phyloP scores from a whole-genome alignment of 1,140 invertebrate species.

The Lucilia sericata region DNA sequence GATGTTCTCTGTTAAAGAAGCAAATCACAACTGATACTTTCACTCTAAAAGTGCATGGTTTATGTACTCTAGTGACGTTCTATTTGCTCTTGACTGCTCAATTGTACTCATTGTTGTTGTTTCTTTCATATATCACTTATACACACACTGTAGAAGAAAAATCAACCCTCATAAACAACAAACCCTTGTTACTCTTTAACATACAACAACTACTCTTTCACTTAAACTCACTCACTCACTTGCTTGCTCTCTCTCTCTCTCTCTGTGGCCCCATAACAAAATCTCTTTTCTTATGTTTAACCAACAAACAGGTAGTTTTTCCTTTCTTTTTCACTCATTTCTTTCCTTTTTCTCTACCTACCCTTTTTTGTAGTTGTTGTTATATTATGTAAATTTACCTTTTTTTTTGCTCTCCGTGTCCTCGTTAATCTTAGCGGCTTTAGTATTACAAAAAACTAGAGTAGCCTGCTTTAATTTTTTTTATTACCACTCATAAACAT shows the following conservation, averaged over 20 bases:
- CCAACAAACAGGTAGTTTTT: conserved; percentile 31
- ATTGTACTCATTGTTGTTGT: too few relatives aligned
- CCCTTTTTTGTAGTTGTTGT: background rate
- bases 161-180: conserved; percentile 23
- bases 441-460: conserved; percentile 33
- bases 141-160: background rate
- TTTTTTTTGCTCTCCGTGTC: background rate
- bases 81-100: background rate
- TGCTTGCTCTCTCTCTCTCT: background rate
- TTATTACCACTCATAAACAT: conserved; percentile 36
- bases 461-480: conserved; percentile 36
- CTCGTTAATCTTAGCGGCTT: conserved; percentile 31
- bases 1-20: conserved; percentile 63
- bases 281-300: background rate
- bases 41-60: conserved; percentile 65
- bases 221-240: too few relatives aligned
- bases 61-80: conserved; percentile 55
- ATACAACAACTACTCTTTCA: background rate
- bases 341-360: background rate
- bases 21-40: conserved; percentile 67
- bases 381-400: conserved; percentile 21
- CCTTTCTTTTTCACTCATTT: background rate
- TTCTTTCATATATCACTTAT: too few relatives aligned
- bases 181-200: conserved; percentile 26
- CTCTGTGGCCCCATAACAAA: background rate